Conservation (phyloP, 2,888 invertebrate genomes). For the Pseudanteris insignis region DNA sequence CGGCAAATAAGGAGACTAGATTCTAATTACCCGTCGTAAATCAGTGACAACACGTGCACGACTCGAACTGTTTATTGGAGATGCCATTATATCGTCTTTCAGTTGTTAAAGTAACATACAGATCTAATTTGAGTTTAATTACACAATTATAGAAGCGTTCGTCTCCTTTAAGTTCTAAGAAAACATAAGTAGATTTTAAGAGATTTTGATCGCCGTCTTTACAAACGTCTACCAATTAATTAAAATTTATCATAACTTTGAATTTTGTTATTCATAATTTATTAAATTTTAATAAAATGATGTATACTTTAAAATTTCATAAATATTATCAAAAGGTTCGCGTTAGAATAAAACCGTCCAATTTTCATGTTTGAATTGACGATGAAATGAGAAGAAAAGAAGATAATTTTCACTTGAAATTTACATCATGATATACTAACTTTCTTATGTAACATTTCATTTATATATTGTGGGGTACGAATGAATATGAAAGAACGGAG, state of each 20-base stretch:
- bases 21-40: constrained; percentile 66
- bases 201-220: constrained; percentile 4
- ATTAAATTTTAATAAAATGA: too few relatives aligned
- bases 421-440: too few relatives aligned
- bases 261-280: too few relatives aligned
- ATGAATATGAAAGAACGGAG: constrained; percentile 31
- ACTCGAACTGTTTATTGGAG: constrained; percentile 61
- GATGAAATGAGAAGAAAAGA: too few relatives aligned
- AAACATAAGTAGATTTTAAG: constrained; percentile 26
- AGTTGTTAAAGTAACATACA: constrained; percentile 50
- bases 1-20: constrained; percentile 63
- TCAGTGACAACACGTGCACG: constrained; percentile 66
- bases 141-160: constrained; percentile 39
- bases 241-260: too few relatives aligned
- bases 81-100: constrained; percentile 54
- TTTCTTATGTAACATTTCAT: constrained; percentile 36
- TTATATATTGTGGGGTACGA: constrained; percentile 22
- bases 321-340: too few relatives aligned
- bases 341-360: too few relatives aligned
- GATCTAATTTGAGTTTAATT: constrained; percentile 60
- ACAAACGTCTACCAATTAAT: too few relatives aligned
- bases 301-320: too few relatives aligned
- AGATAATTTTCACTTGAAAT: too few relatives aligned
- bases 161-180: constrained; percentile 31
- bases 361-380: too few relatives aligned